A percentile compares a stretch with the other conserved stretches of the same genome.
Evolutionary conservation across 2,888 invertebrate genomes (phyloP).

Genomic region (Eurois occulta): DNA sequence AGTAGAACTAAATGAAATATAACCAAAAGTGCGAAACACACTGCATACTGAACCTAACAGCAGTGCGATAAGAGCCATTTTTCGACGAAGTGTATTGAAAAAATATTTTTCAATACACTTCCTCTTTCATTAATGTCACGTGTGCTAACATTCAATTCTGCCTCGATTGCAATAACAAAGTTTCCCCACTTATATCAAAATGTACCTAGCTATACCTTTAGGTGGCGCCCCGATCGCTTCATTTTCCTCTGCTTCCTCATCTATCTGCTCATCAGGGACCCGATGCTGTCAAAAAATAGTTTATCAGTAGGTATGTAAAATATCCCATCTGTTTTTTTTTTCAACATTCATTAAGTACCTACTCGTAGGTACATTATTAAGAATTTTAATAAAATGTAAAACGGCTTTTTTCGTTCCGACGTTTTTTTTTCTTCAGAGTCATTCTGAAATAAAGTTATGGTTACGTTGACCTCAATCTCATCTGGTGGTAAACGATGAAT

Average conservation of each 20-base stretch:
- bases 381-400: background rate
- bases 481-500: background rate
- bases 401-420: background rate
- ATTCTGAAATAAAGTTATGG: background rate
- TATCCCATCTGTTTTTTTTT: background rate
- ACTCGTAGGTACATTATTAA: background rate
- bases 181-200: too few relatives aligned
- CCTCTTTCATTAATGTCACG: too few relatives aligned
- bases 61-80: background rate
- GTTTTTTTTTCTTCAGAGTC: background rate
- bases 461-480: background rate
- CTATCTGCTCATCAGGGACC: slow-evolving; percentile 83
- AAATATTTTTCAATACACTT: too few relatives aligned
- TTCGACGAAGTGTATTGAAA: too few relatives aligned
- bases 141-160: too few relatives aligned
- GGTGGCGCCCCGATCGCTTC: slow-evolving; percentile 72
- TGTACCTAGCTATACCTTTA: too few relatives aligned
- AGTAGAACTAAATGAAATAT: too few relatives aligned
- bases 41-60: background rate
- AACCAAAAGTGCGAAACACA: background rate
- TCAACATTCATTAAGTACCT: background rate
- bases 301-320: slow-evolving; percentile 17
- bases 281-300: slow-evolving; percentile 80
- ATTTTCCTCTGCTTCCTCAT: slow-evolving; percentile 70
- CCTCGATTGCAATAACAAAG: too few relatives aligned